phyloP scores from a whole-genome alignment of 2,888 invertebrate genomes.

The Beris morrisii region DNA sequence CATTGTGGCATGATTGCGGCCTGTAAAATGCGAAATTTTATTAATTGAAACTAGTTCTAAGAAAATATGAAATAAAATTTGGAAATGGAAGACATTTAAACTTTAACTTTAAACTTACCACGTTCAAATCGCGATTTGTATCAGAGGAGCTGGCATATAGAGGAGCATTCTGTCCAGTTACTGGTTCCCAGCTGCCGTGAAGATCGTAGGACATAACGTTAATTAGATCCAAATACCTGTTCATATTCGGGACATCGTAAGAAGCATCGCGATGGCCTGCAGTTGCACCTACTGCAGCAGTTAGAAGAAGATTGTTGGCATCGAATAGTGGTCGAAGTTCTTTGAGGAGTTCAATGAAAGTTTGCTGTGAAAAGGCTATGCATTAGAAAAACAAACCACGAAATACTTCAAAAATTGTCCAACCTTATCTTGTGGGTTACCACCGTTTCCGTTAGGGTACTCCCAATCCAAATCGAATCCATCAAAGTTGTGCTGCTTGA shows the following conservation, averaged over 20 bases:
- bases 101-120: conserved; percentile 48
- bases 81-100: background rate
- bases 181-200: conserved; percentile 59
- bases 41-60: background rate
- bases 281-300: conserved; percentile 61
- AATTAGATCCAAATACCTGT: conserved; percentile 58
- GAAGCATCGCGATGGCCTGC: conserved; percentile 54
- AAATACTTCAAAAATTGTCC: background rate
- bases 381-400: background rate
- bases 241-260: conserved; percentile 59
- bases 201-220: conserved; percentile 64
- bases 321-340: conserved; percentile 52
- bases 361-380: conserved; percentile 32
- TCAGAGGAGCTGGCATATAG: conserved; percentile 49
- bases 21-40: conserved; percentile 42
- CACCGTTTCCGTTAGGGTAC: conserved; percentile 55
- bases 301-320: conserved; percentile 54
- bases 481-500: conserved; percentile 60
- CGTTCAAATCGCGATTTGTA: conserved; percentile 47
- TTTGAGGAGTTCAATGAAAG: conserved; percentile 48
- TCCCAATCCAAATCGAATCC: conserved; percentile 70
- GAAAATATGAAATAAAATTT: background rate
- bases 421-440: conserved; percentile 33
- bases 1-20: conserved; percentile 51
- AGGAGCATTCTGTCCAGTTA: conserved; percentile 59